Conservation (phyloP, 2,888 invertebrate genomes). For the Orthosia gothica region DNA sequence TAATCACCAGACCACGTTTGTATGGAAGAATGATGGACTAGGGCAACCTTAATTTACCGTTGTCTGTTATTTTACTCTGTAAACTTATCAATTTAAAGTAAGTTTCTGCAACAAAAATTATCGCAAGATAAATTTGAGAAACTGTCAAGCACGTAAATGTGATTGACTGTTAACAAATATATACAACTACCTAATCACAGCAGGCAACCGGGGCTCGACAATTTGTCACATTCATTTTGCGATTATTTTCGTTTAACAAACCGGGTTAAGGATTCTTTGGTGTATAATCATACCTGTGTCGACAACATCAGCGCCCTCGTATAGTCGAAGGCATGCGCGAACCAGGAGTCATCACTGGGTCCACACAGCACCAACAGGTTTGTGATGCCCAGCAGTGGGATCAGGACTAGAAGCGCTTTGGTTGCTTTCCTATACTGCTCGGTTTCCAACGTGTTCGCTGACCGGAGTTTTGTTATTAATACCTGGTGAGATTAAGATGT, state of each 20-base stretch:
- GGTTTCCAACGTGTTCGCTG: constrained; percentile 97
- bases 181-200: too few relatives aligned
- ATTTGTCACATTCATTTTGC: too few relatives aligned
- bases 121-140: too few relatives aligned
- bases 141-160: neutral
- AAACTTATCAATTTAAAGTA: too few relatives aligned
- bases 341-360: constrained; percentile 94
- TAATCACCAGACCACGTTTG: too few relatives aligned
- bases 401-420: constrained; percentile 97
- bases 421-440: constrained; percentile 98
- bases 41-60: too few relatives aligned
- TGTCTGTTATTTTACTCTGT: too few relatives aligned
- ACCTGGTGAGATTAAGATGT: constrained; percentile 91
- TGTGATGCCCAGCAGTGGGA: constrained; percentile 98
- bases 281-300: constrained; percentile 94
- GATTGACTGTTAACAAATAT: neutral
- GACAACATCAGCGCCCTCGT: constrained; percentile 96
- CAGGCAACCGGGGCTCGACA: too few relatives aligned
- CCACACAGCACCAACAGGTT: constrained; percentile 96
- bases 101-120: too few relatives aligned
- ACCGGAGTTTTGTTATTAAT: constrained; percentile 97
- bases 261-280: neutral
- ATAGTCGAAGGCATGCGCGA: constrained; percentile 95
- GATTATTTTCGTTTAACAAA: neutral
- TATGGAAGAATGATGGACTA: too few relatives aligned